phyloP scores from a whole-genome alignment of 2,888 invertebrate genomes.

The Gryllus longicercus region DNA sequence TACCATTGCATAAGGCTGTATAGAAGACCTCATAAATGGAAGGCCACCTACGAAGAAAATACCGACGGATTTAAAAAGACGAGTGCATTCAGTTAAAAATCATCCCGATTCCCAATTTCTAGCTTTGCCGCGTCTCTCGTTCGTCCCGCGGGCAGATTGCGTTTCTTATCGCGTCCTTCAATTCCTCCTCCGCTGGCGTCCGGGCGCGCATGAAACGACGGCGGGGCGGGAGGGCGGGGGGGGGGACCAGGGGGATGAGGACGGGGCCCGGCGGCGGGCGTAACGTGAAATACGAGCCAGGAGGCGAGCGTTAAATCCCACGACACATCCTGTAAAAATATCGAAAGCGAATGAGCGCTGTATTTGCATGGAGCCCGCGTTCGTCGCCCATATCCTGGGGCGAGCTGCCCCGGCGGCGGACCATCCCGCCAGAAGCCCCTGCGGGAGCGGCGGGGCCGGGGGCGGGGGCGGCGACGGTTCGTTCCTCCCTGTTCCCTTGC shows the following conservation, averaged over 20 bases:
- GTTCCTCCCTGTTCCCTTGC: not conserved
- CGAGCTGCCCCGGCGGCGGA: not conserved
- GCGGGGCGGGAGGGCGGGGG: not conserved
- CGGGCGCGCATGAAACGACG: not conserved
- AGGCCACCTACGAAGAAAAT: too few relatives aligned
- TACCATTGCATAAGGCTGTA: too few relatives aligned
- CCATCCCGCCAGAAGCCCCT: not conserved
- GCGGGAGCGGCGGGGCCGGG: not conserved
- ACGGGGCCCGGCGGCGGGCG: not conserved
- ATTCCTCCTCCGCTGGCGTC: not conserved
- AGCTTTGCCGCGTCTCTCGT: not conserved
- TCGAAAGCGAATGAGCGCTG: constrained; percentile 8
- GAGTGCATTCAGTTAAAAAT: not conserved
- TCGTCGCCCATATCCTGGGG: constrained; percentile 2
- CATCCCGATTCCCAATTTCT: constrained; percentile 7
- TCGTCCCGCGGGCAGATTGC: constrained; percentile 5
- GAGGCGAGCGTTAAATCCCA: constrained; percentile 17
- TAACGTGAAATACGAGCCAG: not conserved
- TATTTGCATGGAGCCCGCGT: not conserved
- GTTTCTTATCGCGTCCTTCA: not conserved
- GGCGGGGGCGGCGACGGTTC: not conserved
- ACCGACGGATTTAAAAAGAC: not conserved
- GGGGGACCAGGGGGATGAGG: not conserved
- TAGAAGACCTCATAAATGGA: too few relatives aligned
- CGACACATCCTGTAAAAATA: constrained; percentile 17